These are phyloP conservation scores for Philaethria dido DNA, from an alignment of 2,888 invertebrate genomes.

Conservation along the genomic window DNA sequence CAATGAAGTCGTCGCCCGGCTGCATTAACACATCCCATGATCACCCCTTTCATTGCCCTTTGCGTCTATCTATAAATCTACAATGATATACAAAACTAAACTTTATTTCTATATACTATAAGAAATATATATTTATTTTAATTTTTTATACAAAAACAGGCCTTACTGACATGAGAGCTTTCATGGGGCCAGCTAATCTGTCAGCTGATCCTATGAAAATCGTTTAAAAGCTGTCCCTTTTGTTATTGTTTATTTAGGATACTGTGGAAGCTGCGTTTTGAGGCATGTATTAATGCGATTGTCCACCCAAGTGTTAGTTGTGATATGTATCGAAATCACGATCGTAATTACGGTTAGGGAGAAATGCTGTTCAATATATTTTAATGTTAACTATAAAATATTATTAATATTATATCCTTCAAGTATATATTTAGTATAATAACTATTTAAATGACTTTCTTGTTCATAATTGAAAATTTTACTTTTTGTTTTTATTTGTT, in stretches of 20 bases:
- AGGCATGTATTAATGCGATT: constrained; percentile 80
- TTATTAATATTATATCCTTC: neutral
- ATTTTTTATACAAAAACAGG: constrained; percentile 24
- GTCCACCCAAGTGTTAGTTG: constrained; percentile 61
- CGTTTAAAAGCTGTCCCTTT: constrained; percentile 80
- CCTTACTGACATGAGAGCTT: constrained; percentile 36
- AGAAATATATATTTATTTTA: neutral
- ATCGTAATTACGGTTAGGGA: constrained; percentile 28
- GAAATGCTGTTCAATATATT: constrained; percentile 3
- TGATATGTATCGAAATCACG: constrained; percentile 26
- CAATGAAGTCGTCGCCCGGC: constrained; percentile 38
- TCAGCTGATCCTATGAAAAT: constrained; percentile 80
- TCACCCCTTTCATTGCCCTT: constrained; percentile 67
- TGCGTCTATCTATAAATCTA: constrained; percentile 31
- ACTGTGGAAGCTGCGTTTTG: constrained; percentile 77
- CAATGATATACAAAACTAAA: constrained; percentile 22
- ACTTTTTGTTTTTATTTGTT: too few species aligned
- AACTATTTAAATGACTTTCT: neutral
- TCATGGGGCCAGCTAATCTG: constrained; percentile 77
- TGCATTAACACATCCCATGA: constrained; percentile 69
- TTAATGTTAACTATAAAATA: neutral
- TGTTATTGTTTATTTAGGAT: constrained; percentile 84
- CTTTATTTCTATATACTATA: constrained; percentile 30
- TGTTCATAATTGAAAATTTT: too few species aligned
- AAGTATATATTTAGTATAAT: neutral